Base-by-base conservation (phyloP, 2,888 invertebrate species). In the Drosophila birchii region DNA sequence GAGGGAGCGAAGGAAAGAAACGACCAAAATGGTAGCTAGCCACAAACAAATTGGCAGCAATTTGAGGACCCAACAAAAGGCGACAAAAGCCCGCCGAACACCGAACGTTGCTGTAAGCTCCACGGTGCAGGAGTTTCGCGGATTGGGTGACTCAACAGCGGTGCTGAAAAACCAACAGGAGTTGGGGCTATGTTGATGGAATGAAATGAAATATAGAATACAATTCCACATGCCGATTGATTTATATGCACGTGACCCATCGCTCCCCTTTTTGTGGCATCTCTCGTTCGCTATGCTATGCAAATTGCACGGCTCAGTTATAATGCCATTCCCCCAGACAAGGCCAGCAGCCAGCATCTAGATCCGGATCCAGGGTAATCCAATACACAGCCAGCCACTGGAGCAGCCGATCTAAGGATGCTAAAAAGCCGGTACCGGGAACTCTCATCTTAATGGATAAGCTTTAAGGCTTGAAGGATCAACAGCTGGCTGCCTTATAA, bases 41-140 rank as follows among this genome's bases (percentile, higher is more conserved):
- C 79, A 75, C 89, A 88, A 87, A 87, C 88, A 84, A 84, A 84
- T 89, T 84, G 84, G 81, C 78, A 87, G 89, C 89, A 84, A 89
- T 84, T 84, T 85, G 73, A 84, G 80, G 59, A 73, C 61, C 66
- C 60, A 75, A 69, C 75, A 79, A 79, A 87, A 89, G 88, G 84
- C 84, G 88, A 79, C 87, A 81, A 87, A 79, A 84, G 84, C 88
- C 68, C 71, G 32, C 58, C 36, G 61, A 43, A 43, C 44, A 4
- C 68, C 39, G 58, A 55, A 64, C 43, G 61, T 49, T 54, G 44
- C 43, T 43, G 59, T 67, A 55, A 75, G 67, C 58, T 32, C 36
- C 64, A 63, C 72, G 75, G 20, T 51, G 36, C 59, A 69, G 68
- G 71, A 69, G 71, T 69, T 58, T 69, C 68, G 68, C 68, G 68